Evolutionary conservation across 2,113 vertebrate genomes (phyloP).

Genomic region (Cinclus cinclus): DNA sequence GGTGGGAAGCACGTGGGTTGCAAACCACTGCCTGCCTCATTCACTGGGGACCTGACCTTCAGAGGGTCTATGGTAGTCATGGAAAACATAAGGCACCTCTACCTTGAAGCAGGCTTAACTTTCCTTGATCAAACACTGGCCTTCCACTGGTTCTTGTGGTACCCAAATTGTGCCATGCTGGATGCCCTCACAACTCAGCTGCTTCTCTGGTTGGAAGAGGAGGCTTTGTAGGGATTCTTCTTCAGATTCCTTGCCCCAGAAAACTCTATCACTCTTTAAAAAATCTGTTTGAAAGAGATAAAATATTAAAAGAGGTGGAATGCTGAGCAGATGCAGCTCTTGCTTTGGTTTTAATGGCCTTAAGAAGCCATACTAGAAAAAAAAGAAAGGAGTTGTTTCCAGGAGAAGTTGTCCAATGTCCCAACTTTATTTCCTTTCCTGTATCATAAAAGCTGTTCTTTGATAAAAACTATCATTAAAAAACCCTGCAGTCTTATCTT

Average conservation of each 20-base stretch:
- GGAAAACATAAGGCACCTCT: neutral
- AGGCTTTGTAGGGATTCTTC: neutral
- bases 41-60: neutral
- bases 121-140: neutral
- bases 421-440: neutral
- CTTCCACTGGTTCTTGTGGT: neutral
- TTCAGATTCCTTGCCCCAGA: neutral
- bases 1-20: accelerated
- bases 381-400: neutral
- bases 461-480: neutral
- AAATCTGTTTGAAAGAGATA: neutral
- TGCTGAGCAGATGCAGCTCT: neutral
- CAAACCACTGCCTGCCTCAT: neutral
- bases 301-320: neutral
- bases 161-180: neutral
- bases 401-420: neutral
- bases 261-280: neutral
- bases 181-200: neutral
- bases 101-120: neutral
- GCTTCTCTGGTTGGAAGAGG: neutral
- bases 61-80: accelerated
- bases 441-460: neutral
- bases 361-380: neutral
- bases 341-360: neutral
- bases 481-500: neutral